phyloP scores from a whole-genome alignment of 2,113 vertebrate species.

The Formicarius rufipectus region DNA sequence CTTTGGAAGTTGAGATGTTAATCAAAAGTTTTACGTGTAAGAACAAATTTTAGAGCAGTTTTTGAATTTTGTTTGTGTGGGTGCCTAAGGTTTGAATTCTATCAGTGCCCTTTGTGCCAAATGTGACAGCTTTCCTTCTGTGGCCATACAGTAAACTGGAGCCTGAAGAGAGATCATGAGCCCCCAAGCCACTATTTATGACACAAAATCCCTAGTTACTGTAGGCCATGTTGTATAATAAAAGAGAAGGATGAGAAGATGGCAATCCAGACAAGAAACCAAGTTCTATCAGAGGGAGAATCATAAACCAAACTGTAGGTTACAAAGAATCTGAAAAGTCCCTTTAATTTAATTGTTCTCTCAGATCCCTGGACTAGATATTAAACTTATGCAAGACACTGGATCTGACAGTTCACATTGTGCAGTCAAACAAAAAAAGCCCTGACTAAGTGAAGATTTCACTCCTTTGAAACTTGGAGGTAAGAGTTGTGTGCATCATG shows the following conservation, averaged over 20 bases:
- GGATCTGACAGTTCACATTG: neutral
- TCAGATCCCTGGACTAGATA: neutral
- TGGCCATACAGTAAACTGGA: neutral
- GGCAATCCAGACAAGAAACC: neutral
- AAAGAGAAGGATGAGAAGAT: neutral
- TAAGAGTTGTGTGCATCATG: neutral
- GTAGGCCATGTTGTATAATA: neutral
- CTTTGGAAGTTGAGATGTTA: neutral
- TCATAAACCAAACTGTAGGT: neutral
- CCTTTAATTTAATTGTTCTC: neutral
- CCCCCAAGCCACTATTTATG: neutral
- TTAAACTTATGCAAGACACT: slow-evolving; percentile 17
- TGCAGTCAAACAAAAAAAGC: slow-evolving; percentile 7
- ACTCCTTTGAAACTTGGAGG: neutral
- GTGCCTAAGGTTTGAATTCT: neutral
- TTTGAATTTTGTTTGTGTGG: neutral
- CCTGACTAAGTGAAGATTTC: neutral
- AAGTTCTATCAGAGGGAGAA: neutral
- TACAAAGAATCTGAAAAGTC: neutral
- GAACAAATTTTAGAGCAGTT: neutral
- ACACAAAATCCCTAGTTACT: neutral
- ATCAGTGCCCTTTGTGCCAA: neutral
- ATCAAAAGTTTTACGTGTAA: neutral
- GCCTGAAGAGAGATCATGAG: neutral
- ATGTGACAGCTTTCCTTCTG: neutral